A percentile compares a stretch with the other conserved stretches of the same genome.
Evolutionary conservation across 2,797 vertebrate species (phyloP).

Genomic region (Borostomias antarcticus): DNA sequence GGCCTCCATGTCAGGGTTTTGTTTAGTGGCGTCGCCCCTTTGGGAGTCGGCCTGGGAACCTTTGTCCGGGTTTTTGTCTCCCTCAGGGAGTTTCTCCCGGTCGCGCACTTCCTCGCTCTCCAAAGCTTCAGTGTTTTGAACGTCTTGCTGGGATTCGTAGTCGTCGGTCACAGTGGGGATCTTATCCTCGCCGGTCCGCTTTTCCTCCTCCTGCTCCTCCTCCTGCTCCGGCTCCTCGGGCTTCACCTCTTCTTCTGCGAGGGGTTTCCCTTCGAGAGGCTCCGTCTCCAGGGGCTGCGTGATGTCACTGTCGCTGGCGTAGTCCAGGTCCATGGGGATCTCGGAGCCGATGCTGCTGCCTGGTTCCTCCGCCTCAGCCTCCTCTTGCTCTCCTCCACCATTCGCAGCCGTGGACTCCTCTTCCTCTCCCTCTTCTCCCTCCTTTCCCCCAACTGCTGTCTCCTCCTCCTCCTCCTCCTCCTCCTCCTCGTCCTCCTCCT

Average conservation of each 20-base stretch:
- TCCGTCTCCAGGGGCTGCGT: constrained; percentile 39
- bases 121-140: constrained; percentile 45
- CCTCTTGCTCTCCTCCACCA: constrained; percentile 23
- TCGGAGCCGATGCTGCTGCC: constrained; percentile 72
- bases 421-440: constrained; percentile 22
- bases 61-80: constrained; percentile 11
- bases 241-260: constrained; percentile 11
- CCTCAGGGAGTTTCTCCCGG: constrained; percentile 17
- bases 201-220: constrained; percentile 26
- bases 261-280: constrained; percentile 29
- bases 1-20: constrained; percentile 19
- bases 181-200: constrained; percentile 22
- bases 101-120: constrained; percentile 34
- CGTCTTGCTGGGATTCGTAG: constrained; percentile 46
- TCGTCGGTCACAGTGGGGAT: constrained; percentile 38
- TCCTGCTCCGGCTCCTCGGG: constrained; percentile 25
- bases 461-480: constrained; percentile 7
- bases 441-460: neutral
- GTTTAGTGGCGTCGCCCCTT: constrained; percentile 8
- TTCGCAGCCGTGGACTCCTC: constrained; percentile 19
- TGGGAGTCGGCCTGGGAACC: constrained; percentile 17
- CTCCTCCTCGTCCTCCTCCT: constrained; percentile 14
- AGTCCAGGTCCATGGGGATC: constrained; percentile 65
- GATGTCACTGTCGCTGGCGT: constrained; percentile 57
- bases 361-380: constrained; percentile 45